phyloP scores from a whole-genome alignment of 2,113 vertebrate species.

The Ptyas mucosa region DNA sequence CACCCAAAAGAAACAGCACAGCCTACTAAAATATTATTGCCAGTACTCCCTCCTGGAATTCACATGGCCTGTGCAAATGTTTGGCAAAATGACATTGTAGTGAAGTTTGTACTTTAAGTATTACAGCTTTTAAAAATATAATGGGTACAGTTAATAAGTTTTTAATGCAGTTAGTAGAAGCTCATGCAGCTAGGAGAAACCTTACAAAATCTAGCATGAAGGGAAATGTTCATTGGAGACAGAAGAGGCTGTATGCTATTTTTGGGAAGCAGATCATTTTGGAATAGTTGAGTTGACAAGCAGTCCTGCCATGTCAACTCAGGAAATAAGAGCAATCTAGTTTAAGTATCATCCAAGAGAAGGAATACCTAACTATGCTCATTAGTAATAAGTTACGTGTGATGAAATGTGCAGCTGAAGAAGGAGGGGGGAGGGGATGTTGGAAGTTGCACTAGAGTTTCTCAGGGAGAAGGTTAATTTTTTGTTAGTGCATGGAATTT shows the following conservation, averaged over 20 bases:
- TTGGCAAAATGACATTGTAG: conserved; percentile 8
- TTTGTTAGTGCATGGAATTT: neutral
- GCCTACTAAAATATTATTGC: conserved; percentile 14
- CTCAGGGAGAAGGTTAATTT: neutral
- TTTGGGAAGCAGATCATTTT: neutral
- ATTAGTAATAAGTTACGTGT: neutral
- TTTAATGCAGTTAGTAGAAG: neutral
- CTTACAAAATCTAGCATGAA: neutral
- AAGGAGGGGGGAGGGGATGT: neutral
- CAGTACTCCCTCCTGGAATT: conserved; percentile 17
- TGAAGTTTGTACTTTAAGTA: neutral
- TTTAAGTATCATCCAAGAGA: neutral
- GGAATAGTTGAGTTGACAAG: neutral
- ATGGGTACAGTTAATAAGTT: neutral
- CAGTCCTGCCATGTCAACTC: neutral
- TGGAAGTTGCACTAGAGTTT: neutral
- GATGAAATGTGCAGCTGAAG: neutral
- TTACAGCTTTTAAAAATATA: neutral
- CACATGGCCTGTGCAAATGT: conserved; percentile 5
- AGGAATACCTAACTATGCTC: neutral
- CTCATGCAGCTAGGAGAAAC: neutral
- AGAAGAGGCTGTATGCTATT: neutral
- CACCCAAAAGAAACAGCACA: conserved; percentile 18
- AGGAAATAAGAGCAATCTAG: neutral
- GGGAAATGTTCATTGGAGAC: neutral